Evolutionary conservation across 1,140 invertebrate species (phyloP), one percentile per base, ranked within the genome.

Genomic region (Rhysida immarginata): DNA sequence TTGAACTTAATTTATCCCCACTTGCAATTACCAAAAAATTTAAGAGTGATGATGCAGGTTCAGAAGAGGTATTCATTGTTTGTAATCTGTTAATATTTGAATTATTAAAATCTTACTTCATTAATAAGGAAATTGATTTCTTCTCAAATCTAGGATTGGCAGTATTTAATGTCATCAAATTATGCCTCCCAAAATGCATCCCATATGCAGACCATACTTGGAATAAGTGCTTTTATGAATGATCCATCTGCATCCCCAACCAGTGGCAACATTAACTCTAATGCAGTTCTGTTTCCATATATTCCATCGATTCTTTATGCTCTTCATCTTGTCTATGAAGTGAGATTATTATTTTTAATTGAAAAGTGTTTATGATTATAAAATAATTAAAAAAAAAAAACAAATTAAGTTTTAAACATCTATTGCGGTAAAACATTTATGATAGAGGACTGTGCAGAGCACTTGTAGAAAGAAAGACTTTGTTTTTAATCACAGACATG

Each of bases 261-360:
- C 60, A 64, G 61, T 26, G 70, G 69, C 13, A 71, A 75, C 61
- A 77, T 85, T 25, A 84, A 84, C 56, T 71, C 70, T 1, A 78
- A 78, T 58, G 77, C 84, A 1, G 66, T 80, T 18, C 70, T 94
- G 1, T 92, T 87, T 65, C 75, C 78, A 0, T 79, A 85, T 63
- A 77, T 88, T 11, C 76, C 84, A 16, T 69, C 82, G 26, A 75
- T 93, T 25, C 74, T 92, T 43, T 89, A 82, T 68, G 77, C 83
- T 0, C 72, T 96, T 29, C 92, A 96, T 73, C 71, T 95, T 13
- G 71, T 92, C 0, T 95, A 94, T 68, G 91, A 95, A 76, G 75
- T 76, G 60, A 60, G 57, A 53, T 14, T 42, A 26, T n/a, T 25
- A 56, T 41, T 49, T 26, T 53, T 21, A 44, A 58, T 60, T 57